Conservation (phyloP, 1,140 invertebrate genomes). For the Sycophila sp. region DNA sequence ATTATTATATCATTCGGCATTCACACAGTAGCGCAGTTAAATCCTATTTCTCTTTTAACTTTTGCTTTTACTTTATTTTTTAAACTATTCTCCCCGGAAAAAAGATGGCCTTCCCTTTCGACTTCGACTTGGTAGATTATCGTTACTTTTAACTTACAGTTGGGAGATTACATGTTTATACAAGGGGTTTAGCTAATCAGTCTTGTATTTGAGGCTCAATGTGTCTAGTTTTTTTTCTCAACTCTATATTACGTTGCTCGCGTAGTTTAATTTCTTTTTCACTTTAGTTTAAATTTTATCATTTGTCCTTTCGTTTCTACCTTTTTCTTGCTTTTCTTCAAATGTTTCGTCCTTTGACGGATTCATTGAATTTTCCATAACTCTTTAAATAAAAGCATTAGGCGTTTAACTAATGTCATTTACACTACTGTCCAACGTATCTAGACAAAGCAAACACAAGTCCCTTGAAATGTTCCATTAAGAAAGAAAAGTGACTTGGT, state of each 20-base stretch:
- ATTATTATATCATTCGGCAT: neutral
- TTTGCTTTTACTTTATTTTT: neutral
- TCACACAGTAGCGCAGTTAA: neutral
- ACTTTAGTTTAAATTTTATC: constrained; percentile 45
- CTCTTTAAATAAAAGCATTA: no score
- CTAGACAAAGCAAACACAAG: no score
- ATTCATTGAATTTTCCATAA: no score
- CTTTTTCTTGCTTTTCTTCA: constrained; percentile 24
- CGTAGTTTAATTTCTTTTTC: constrained; percentile 39
- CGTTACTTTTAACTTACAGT: constrained; percentile 29
- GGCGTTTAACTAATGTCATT: no score
- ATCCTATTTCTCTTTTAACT: neutral
- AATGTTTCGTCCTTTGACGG: no score
- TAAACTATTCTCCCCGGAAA: constrained; percentile 1
- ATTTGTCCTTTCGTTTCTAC: constrained; percentile 31
- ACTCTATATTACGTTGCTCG: constrained; percentile 54
- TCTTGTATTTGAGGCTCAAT: constrained; percentile 67
- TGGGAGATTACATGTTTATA: constrained; percentile 62
- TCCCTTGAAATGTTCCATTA: no score
- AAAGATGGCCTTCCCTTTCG: constrained; percentile 23
- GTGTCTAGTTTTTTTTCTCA: constrained; percentile 56
- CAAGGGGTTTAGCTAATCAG: constrained; percentile 66
- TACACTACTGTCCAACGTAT: no score
- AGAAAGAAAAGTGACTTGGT: no score
- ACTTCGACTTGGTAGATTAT: constrained; percentile 54